Base-by-base conservation (phyloP, 1,140 invertebrate genomes). In the Diabrotica virgifera region DNA sequence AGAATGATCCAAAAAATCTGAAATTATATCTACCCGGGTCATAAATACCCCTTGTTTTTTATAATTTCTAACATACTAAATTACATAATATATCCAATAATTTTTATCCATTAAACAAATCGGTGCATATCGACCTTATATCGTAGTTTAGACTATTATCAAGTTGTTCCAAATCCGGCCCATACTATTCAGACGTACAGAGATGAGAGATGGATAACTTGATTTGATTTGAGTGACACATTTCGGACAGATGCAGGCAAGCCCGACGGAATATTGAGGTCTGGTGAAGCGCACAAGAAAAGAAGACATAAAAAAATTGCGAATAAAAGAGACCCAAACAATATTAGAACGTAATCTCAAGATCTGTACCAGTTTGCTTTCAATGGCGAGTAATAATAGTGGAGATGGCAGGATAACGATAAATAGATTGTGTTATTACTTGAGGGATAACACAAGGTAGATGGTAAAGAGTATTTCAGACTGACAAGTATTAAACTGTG, bases 281-380 rank as follows among this genome's bases (percentile, higher is more conserved):
- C 40, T 46, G n/a, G 40, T 46, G 40, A n/a, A 46, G 40, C 40
- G 40, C 8, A 46, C 8, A 46, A 46, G 40, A 46, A 46, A 46
- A 46, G 40, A 46, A 2, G 40, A 46, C 2, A 46, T 46, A 46
- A 46, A 46, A 24, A 46, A 46, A 46, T 46, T 5, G 40, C 40
- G 40, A 46, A 46, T 46, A n/a, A 46, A 46, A 46, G 40, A n/a
- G n/a, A 46, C n/a, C 40, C 40, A 46, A 46, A 46, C 40, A 46
- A 46, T 46, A 46, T 46, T 46, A 46, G 40, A 46, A 46, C 40
- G 40, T 46, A 46, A 46, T 46, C 40, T 46, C 40, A n/a, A 46
- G 40, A 46, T 46, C 40, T 46, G 40, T 46, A 46, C 40, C 40
- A 46, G 40, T 10, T 46, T 46, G 4, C 40, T n/a, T 46, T 46